Evolutionary conservation across 2,888 invertebrate species (phyloP).

Genomic region (Elmis aenea): DNA sequence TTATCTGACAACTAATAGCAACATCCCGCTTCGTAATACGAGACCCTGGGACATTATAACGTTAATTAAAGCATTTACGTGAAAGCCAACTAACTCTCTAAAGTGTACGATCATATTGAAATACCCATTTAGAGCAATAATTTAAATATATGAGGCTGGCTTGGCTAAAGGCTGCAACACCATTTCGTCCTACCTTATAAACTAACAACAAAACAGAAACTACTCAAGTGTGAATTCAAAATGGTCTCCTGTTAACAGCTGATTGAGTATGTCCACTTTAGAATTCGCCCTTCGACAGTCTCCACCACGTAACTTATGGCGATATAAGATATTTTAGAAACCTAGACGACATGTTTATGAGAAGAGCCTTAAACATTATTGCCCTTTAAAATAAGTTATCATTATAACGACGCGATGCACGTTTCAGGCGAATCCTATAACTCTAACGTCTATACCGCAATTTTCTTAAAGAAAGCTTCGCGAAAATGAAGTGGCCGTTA

Average conservation of each 20-base stretch:
- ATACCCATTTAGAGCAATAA: too few species aligned
- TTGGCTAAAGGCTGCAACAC: background rate
- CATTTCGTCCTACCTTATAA: background rate
- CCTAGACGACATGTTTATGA: constrained; percentile 21
- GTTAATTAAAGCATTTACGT: constrained; percentile 23
- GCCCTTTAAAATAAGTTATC: constrained; percentile 22
- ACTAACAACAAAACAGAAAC: background rate
- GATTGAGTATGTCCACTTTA: constrained; percentile 12
- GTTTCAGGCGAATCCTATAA: too few species aligned
- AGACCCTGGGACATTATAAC: constrained; percentile 16
- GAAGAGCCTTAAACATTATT: constrained; percentile 16
- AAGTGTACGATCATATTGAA: constrained; percentile 8
- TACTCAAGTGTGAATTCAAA: constrained; percentile 6
- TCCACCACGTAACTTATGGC: too few species aligned
- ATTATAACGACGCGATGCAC: constrained; percentile 9
- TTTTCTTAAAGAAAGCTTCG: too few species aligned
- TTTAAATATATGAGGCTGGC: too few species aligned
- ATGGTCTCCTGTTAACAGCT: constrained; percentile 7
- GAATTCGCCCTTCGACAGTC: too few species aligned
- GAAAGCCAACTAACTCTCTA: constrained; percentile 6
- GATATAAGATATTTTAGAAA: too few species aligned
- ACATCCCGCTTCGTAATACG: constrained; percentile 10
- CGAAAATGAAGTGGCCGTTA: too few species aligned
- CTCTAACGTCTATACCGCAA: too few species aligned
- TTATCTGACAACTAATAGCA: constrained; percentile 22